These are phyloP conservation scores for Ophion obscuratus DNA, from an alignment of 2,888 invertebrate genomes.

Conservation along the genomic window DNA sequence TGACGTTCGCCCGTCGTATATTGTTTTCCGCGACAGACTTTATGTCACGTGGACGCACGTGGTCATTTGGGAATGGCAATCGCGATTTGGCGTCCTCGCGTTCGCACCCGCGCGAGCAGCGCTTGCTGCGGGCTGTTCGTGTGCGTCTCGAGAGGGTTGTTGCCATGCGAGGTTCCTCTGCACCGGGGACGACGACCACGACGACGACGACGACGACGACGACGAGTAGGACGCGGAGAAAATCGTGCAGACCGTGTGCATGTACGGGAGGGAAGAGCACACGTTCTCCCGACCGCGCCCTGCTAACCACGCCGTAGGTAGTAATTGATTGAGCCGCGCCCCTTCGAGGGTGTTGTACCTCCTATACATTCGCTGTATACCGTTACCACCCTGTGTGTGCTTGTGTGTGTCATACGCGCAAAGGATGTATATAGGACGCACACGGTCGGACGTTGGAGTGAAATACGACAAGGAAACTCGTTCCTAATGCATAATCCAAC, in stretches of 20 bases:
- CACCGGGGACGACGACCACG: constrained; percentile 29
- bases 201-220: constrained; percentile 35
- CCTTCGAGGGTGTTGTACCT: constrained; percentile 76
- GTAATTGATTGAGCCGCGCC: constrained; percentile 82
- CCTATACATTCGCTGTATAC: constrained; percentile 41
- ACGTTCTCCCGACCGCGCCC: constrained; percentile 75
- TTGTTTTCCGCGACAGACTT: neutral
- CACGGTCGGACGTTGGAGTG: neutral
- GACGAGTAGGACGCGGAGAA: constrained; percentile 61
- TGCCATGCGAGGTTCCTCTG: constrained; percentile 70
- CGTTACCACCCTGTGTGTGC: constrained; percentile 12
- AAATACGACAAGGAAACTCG: constrained; percentile 37
- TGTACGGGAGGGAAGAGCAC: constrained; percentile 46
- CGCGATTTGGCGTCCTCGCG: constrained; percentile 3
- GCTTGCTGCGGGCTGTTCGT: neutral
- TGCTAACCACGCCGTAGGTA: constrained; percentile 70
- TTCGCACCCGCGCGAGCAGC: constrained; percentile 35
- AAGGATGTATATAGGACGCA: neutral
- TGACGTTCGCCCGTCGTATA: too few species aligned
- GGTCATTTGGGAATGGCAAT: constrained; percentile 3
- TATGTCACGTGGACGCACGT: neutral
- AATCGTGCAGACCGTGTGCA: constrained; percentile 64
- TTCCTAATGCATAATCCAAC: constrained; percentile 42
- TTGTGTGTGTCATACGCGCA: constrained; percentile 18
- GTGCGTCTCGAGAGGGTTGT: constrained; percentile 71